These are phyloP conservation scores for Helobdella robusta DNA, from an alignment of 2,888 invertebrate genomes.

Conservation along the genomic window DNA sequence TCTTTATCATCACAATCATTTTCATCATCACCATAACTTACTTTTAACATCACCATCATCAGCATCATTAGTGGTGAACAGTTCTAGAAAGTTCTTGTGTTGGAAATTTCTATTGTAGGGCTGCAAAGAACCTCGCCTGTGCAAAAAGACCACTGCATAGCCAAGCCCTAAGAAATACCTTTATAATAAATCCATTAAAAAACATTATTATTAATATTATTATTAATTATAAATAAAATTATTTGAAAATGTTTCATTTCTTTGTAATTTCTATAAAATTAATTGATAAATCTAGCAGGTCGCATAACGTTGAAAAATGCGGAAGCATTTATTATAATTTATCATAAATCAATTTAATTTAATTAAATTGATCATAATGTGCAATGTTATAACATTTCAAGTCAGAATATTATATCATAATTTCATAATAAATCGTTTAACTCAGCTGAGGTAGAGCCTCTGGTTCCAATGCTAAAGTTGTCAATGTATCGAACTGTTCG, in stretches of 20 bases:
- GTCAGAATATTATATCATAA: not conserved
- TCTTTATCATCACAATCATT: too few relatives aligned
- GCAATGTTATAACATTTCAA: too few relatives aligned
- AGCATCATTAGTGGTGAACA: conserved; percentile 31
- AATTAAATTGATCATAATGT: too few relatives aligned
- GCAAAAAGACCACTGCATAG: conserved; percentile 87
- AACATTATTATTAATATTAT: too few relatives aligned
- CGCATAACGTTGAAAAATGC: too few relatives aligned
- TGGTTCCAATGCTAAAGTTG: conserved; percentile 92
- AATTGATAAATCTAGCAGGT: too few relatives aligned
- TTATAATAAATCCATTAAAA: too few relatives aligned
- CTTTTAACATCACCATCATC: not conserved
- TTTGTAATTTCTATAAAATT: too few relatives aligned
- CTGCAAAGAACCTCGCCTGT: conserved; percentile 76
- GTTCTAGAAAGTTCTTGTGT: conserved; percentile 38
- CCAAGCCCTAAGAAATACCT: conserved; percentile 67
- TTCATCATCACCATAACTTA: not conserved
- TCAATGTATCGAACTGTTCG: conserved; percentile 95
- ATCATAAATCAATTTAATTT: too few relatives aligned
- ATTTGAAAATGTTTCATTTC: too few relatives aligned
- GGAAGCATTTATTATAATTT: too few relatives aligned
- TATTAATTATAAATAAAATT: too few relatives aligned
- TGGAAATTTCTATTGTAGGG: conserved; percentile 78
- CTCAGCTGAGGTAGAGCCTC: conserved; percentile 89
- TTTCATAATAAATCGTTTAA: conserved; percentile 40